phyloP scores from a whole-genome alignment of 2,797 vertebrate species.

The Peromyscus nudipes region DNA sequence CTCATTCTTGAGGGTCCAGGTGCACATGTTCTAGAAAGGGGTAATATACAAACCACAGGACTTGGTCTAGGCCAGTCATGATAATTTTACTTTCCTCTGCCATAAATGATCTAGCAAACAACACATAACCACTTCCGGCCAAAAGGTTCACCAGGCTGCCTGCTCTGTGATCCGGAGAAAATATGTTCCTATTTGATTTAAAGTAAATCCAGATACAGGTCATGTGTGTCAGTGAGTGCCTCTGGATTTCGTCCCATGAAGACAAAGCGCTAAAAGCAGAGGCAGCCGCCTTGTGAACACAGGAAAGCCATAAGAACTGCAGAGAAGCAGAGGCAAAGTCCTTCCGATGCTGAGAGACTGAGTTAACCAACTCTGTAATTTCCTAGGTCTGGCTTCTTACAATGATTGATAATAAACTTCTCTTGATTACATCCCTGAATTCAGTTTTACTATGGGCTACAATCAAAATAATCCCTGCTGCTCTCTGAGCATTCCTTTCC shows the following conservation, averaged over 20 bases:
- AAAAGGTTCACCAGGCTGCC: neutral
- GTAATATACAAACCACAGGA: neutral
- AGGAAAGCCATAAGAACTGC: neutral
- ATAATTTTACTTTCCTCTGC: neutral
- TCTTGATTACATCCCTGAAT: slow-evolving; percentile 34
- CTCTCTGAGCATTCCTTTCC: neutral
- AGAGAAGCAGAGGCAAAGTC: neutral
- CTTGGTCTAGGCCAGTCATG: neutral
- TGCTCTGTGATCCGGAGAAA: neutral
- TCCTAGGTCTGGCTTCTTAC: neutral
- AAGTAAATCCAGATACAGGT: neutral
- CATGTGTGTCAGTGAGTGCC: neutral
- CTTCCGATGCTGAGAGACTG: neutral
- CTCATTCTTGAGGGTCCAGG: neutral
- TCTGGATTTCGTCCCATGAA: neutral
- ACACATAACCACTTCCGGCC: neutral
- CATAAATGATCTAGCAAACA: neutral
- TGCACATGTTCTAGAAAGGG: rapidly evolving
- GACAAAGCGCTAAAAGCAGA: neutral
- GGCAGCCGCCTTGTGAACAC: neutral
- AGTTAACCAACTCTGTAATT: neutral
- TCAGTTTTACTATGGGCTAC: slow-evolving; percentile 14
- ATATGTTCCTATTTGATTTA: neutral
- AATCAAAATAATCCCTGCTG: slow-evolving; percentile 1
- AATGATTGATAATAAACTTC: slow-evolving; percentile 9